phyloP scores from a whole-genome alignment of 2,797 vertebrate species.

The Leptatherina wallacei region DNA sequence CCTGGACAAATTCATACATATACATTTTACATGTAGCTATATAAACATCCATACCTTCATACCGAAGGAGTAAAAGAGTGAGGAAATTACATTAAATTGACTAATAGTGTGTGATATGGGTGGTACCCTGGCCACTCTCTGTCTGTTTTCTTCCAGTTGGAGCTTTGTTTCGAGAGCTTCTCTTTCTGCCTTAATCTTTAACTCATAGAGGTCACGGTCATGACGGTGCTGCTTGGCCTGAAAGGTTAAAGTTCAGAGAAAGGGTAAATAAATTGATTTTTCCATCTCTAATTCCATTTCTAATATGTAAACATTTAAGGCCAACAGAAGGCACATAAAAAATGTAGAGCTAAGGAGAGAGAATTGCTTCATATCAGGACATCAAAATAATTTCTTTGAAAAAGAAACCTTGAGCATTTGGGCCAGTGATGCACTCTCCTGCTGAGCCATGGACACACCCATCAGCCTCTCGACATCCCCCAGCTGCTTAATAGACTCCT shows the following conservation, averaged over 20 bases:
- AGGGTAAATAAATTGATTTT: constrained; percentile 1
- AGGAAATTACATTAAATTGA: constrained; percentile 14
- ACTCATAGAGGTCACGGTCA: constrained; percentile 89
- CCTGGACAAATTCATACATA: constrained; percentile 72
- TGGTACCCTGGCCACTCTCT: constrained; percentile 90
- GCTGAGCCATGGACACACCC: constrained; percentile 92
- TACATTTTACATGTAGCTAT: constrained; percentile 28
- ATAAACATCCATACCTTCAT: constrained; percentile 7
- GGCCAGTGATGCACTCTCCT: constrained; percentile 91
- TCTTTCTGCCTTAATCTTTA: constrained; percentile 92
- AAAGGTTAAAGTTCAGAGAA: constrained; percentile 39
- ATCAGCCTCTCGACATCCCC: constrained; percentile 89
- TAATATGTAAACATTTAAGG: not conserved
- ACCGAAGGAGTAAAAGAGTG: not conserved
- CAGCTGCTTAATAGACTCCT: constrained; percentile 93
- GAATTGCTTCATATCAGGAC: not conserved
- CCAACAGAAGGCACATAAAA: not conserved
- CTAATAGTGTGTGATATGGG: constrained; percentile 5
- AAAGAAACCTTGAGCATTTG: constrained; percentile 93
- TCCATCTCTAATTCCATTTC: not conserved
- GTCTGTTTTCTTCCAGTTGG: constrained; percentile 89
- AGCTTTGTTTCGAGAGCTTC: constrained; percentile 90
- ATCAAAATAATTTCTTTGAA: not conserved
- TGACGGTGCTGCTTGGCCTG: constrained; percentile 94
- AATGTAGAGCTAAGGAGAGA: not conserved